Conservation (phyloP, 2,113 vertebrate genomes). For the Perognathus longimembris region DNA sequence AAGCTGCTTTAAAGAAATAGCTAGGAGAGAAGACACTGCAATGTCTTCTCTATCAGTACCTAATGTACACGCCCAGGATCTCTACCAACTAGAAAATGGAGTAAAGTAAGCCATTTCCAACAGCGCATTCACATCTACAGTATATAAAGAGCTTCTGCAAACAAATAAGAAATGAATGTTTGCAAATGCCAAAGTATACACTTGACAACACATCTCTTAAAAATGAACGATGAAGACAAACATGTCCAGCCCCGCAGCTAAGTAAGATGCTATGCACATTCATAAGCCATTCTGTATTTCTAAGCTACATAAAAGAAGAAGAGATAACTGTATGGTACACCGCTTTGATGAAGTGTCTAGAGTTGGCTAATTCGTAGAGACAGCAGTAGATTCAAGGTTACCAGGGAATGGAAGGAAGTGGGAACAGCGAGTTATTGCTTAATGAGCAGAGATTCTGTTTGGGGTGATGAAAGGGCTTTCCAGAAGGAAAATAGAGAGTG, state of each 20-base stretch:
- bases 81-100: background rate
- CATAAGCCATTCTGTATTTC: background rate
- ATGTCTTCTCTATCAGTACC: background rate
- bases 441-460: background rate
- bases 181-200: background rate
- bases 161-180: background rate
- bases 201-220: background rate
- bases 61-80: conserved; percentile 1
- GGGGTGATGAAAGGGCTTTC: background rate
- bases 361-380: background rate
- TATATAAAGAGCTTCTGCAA: conserved; percentile 8
- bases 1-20: conserved; percentile 36
- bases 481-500: background rate
- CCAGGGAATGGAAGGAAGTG: background rate
- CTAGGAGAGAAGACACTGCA: background rate
- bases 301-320: background rate
- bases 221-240: background rate
- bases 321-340: conserved; percentile 6
- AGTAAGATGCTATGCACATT: background rate
- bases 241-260: background rate
- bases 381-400: background rate
- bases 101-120: background rate
- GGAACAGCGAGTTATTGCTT: too few relatives aligned
- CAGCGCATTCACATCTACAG: background rate
- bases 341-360: background rate